Evolutionary conservation across 2,797 vertebrate species (phyloP).

Genomic region (Macroramphosus scolopax): DNA sequence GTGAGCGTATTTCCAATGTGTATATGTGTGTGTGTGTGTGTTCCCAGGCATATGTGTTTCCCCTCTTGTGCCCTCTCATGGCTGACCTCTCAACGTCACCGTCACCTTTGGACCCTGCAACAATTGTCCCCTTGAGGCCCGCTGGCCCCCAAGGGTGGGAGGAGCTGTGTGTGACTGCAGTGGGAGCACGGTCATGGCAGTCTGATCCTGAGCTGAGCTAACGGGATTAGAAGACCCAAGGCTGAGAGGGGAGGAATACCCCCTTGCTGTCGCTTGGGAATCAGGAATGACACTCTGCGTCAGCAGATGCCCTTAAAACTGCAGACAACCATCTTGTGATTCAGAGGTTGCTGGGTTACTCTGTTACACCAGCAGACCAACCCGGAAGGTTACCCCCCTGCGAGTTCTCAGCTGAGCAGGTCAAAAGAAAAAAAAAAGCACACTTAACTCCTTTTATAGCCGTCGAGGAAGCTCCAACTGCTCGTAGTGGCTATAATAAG

Average conservation of each 20-base stretch:
- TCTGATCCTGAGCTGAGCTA: conserved; percentile 62
- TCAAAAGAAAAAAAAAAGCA: no score
- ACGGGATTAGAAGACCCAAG: conserved; percentile 66
- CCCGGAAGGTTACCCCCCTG: no score
- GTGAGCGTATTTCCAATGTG: conserved; percentile 5
- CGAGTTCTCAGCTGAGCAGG: no score
- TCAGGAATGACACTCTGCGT: conserved; percentile 53
- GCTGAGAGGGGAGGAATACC: conserved; percentile 44
- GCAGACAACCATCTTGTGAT: conserved; percentile 23
- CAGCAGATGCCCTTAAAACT: conserved; percentile 52
- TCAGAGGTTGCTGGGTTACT: neutral
- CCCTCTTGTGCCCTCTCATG: conserved; percentile 4
- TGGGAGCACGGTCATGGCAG: conserved; percentile 50
- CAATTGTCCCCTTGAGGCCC: conserved; percentile 67
- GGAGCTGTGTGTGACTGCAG: conserved; percentile 5
- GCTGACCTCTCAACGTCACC: conserved; percentile 12
- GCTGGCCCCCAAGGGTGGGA: conserved; percentile 13
- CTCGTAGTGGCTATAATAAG: no score
- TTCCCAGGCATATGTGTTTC: conserved; percentile 3
- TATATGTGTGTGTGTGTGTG: conserved; percentile 7
- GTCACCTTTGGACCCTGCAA: conserved; percentile 53
- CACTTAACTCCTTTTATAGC: no score
- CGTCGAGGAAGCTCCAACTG: no score
- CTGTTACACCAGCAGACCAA: no score
- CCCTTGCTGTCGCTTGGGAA: conserved; percentile 45